These are phyloP conservation scores for Nannospalax galili DNA, from an alignment of 2,113 vertebrate species.

Conservation along the genomic window DNA sequence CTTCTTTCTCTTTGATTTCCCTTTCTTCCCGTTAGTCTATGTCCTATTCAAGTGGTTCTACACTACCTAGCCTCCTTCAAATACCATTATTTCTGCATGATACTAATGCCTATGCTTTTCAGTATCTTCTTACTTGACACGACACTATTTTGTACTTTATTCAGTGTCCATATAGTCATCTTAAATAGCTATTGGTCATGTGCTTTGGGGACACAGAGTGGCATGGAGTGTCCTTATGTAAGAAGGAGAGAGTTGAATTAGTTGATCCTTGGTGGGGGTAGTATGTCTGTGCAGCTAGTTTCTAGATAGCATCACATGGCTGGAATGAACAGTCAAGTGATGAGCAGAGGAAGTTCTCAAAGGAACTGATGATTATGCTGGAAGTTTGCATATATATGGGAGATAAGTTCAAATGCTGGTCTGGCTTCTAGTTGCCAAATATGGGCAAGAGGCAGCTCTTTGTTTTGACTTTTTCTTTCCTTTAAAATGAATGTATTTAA, in stretches of 20 bases:
- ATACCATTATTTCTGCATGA: neutral
- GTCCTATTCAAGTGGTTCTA: neutral
- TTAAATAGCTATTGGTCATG: neutral
- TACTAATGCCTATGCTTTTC: neutral
- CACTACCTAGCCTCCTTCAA: neutral
- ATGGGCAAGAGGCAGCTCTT: neutral
- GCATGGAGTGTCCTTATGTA: neutral
- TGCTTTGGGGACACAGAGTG: neutral
- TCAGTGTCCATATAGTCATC: neutral
- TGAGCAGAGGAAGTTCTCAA: neutral
- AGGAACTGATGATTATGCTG: neutral
- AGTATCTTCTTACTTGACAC: neutral
- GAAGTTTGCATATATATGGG: neutral
- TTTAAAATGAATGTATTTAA: neutral
- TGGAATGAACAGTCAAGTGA: neutral
- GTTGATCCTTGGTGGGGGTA: neutral
- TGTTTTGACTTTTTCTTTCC: neutral
- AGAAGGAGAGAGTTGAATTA: neutral
- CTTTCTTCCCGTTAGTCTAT: neutral
- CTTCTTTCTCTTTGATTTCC: neutral
- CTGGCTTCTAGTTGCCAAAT: neutral
- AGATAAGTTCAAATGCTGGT: neutral
- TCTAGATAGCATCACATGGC: accelerated
- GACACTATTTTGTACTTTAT: neutral
- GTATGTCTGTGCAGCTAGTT: neutral